A percentile compares a stretch with the other conserved stretches of the same genome.
These are phyloP conservation scores for Passer domesticus DNA, from an alignment of 2,113 vertebrate species.

Conservation along the genomic window DNA sequence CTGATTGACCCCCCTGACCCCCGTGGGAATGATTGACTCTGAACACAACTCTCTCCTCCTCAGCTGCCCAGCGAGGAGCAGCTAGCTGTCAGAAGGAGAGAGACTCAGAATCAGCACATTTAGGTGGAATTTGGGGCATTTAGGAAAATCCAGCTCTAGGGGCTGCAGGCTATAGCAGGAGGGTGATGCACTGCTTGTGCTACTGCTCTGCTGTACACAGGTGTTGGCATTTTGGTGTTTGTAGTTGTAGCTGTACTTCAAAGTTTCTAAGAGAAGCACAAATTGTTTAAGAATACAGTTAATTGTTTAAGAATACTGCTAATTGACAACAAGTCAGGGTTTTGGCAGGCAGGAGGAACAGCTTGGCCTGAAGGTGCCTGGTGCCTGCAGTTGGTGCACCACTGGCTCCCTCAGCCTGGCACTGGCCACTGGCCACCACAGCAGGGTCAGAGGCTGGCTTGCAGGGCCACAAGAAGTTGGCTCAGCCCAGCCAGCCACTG, in stretches of 20 bases:
- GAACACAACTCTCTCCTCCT: not conserved
- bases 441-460: not conserved
- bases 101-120: not conserved
- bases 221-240: accelerated
- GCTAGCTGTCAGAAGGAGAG: not conserved
- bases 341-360: not conserved
- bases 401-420: not conserved
- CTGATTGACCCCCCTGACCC: not conserved
- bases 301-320: not conserved
- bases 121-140: not conserved
- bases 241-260: not conserved
- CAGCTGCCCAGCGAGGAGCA: not conserved
- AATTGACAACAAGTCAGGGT: not conserved
- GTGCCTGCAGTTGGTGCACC: not conserved
- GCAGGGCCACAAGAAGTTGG: not conserved
- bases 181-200: accelerated
- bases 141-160: not conserved
- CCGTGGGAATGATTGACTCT: not conserved
- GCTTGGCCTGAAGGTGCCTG: not conserved
- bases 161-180: not conserved
- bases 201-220: accelerated
- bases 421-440: accelerated
- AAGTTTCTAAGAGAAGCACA: not conserved
- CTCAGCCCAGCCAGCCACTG: not conserved
- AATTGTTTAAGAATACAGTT: not conserved